Evolutionary conservation across 2,888 invertebrate genomes (phyloP).

Genomic region (Ophion costatus): DNA sequence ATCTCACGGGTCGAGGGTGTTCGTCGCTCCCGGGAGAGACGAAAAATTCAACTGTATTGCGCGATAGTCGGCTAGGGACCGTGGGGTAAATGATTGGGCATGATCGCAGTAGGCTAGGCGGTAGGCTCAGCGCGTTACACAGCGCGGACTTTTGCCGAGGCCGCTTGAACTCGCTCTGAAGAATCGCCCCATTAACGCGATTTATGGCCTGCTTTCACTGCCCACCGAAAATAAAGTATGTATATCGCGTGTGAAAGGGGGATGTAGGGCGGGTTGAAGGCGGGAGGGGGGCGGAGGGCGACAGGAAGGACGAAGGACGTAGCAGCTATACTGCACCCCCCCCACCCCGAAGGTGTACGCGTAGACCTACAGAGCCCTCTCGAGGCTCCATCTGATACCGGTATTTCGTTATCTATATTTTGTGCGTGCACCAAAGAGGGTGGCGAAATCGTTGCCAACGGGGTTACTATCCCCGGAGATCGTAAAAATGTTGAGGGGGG

Average conservation of each 20-base stretch:
- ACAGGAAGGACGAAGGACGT: conserved; percentile 1
- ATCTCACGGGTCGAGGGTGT: neutral
- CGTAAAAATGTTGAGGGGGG: conserved; percentile 15
- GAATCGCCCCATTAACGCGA: conserved; percentile 79
- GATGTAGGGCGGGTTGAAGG: neutral
- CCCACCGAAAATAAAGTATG: conserved; percentile 75
- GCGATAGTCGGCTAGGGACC: conserved; percentile 20
- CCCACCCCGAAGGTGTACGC: conserved; percentile 30
- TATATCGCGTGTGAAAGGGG: conserved; percentile 46
- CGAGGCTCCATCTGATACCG: conserved; percentile 32
- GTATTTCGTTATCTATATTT: conserved; percentile 45
- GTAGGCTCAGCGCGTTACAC: conserved; percentile 3
- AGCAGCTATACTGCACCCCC: neutral
- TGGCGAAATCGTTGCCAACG: conserved; percentile 10
- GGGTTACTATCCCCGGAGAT: neutral
- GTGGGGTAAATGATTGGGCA: conserved; percentile 44
- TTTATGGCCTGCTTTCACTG: conserved; percentile 72
- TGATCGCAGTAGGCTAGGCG: conserved; percentile 56
- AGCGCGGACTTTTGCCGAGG: conserved; percentile 45
- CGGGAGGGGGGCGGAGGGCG: neutral
- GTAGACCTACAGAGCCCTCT: conserved; percentile 27
- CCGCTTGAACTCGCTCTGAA: conserved; percentile 71
- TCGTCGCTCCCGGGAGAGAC: neutral
- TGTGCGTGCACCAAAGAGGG: conserved; percentile 41
- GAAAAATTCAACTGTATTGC: neutral